Evolutionary conservation across 2,888 invertebrate species (phyloP), one percentile per base, ranked within the genome.

Genomic region (Agrochola macilenta): DNA sequence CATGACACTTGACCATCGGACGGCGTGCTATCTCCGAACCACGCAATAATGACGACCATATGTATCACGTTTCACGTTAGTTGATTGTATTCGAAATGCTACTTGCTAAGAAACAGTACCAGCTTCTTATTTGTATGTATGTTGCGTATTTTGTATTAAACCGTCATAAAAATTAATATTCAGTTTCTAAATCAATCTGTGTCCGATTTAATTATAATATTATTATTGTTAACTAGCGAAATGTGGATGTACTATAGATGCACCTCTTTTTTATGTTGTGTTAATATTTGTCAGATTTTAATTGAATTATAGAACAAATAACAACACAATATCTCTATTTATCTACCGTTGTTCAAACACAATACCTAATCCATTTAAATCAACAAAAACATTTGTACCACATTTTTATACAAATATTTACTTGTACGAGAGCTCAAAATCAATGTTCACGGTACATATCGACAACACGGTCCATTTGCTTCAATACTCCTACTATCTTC

Each of bases 381-480:
- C 12, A 20, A 52, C 14, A 57, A 82, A 81, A 77, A 69, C 11
- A 64, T 30, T 57, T 43, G 5, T 17, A 46, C 9, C 11, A 23
- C 65, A 57, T 52, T 57, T 63, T 43, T 20, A 35, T n/a, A 49
- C 81, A 81, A 61, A 69, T 70, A 74, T 72, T 58, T 58, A 52
- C 66, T 63, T 52, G n/a, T 30, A 43, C 14, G n/a, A 63, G 23
- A 57, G 30, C 64, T 74, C 35, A 74, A 75, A 82, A 79, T 85
- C 76, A 75, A 82, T 84, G 69, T 76, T 26, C 39, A 54, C 63
- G 23, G 35, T 69, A 76, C 52, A 80, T 72, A 60, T 80, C n/a
- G 63, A 74, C 30, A 65, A 70, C 66, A 76, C 52, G 74, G 61
- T 82, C 71, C 49, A 80, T 82, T 88, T 70, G 30, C 58, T 82